Conservation (phyloP, 1,140 invertebrate genomes). For the Cydia splendana region DNA sequence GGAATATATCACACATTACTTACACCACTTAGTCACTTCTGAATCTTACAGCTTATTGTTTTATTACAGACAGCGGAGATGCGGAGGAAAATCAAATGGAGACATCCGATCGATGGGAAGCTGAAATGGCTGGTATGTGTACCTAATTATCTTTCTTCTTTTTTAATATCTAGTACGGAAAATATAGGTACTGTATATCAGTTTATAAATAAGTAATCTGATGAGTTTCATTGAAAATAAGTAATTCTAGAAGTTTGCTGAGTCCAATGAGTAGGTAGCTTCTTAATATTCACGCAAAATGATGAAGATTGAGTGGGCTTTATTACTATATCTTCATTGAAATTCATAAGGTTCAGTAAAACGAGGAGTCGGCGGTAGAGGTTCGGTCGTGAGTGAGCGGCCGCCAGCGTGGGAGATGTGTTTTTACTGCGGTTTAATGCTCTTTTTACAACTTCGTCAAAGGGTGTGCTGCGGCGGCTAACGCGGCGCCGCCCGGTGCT, state of each 20-base stretch:
- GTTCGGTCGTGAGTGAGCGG: neutral
- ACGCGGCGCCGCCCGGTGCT: conserved; percentile 53
- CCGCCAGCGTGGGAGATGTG: conserved; percentile 57
- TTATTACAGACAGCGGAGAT: conserved; percentile 41
- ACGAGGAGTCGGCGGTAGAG: conserved; percentile 52
- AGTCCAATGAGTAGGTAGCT: conserved; percentile 21
- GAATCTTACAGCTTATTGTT: conserved; percentile 33
- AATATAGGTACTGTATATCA: too few relatives aligned
- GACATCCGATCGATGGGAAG: conserved; percentile 36
- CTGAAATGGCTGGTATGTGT: conserved; percentile 32
- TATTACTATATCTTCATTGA: conserved; percentile 70
- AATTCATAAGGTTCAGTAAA: conserved; percentile 76
- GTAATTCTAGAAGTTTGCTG: neutral
- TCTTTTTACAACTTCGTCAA: conserved; percentile 78
- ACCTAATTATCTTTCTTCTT: neutral
- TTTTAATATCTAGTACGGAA: neutral
- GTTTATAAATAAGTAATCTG: neutral
- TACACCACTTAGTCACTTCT: conserved; percentile 34
- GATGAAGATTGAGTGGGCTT: conserved; percentile 39
- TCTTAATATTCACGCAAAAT: conserved; percentile 48
- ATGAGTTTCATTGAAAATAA: neutral
- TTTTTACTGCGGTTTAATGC: conserved; percentile 77
- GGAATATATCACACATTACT: conserved; percentile 32
- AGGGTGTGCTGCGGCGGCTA: conserved; percentile 66
- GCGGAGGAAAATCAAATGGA: conserved; percentile 37